These are phyloP conservation scores for Miichthys miiuy DNA, from an alignment of 2,797 vertebrate species.

Conservation along the genomic window DNA sequence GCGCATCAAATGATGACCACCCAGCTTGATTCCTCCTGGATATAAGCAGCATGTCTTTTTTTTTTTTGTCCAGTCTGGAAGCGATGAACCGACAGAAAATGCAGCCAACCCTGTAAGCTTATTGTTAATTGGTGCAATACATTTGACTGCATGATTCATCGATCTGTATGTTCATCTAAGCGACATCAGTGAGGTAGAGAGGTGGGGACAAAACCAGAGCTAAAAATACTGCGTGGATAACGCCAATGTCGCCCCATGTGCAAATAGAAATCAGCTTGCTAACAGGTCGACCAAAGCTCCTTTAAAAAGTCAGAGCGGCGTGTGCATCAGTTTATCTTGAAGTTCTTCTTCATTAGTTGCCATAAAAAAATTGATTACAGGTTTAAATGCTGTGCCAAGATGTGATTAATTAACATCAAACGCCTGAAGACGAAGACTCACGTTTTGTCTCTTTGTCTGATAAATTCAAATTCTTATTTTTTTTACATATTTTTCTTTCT, in stretches of 20 bases:
- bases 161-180: too few species aligned
- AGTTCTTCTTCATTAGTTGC: not conserved
- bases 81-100: not conserved
- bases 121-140: not conserved
- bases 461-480: too few species aligned
- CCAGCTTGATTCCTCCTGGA: not conserved
- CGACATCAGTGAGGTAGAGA: not conserved
- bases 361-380: not conserved
- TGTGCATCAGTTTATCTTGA: not conserved
- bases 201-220: not conserved
- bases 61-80: not conserved
- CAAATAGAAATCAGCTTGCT: not conserved
- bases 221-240: not conserved
- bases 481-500: not conserved
- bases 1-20: not conserved
- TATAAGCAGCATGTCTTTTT: not conserved
- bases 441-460: too few species aligned
- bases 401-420: too few species aligned
- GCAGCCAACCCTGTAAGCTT: too few species aligned
- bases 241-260: not conserved
- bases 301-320: not conserved
- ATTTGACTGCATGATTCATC: not conserved
- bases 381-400: too few species aligned
- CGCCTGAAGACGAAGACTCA: too few species aligned
- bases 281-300: not conserved